These are phyloP conservation scores for Cheilinus undulatus DNA, from an alignment of 2,113 vertebrate species.

Conservation along the genomic window DNA sequence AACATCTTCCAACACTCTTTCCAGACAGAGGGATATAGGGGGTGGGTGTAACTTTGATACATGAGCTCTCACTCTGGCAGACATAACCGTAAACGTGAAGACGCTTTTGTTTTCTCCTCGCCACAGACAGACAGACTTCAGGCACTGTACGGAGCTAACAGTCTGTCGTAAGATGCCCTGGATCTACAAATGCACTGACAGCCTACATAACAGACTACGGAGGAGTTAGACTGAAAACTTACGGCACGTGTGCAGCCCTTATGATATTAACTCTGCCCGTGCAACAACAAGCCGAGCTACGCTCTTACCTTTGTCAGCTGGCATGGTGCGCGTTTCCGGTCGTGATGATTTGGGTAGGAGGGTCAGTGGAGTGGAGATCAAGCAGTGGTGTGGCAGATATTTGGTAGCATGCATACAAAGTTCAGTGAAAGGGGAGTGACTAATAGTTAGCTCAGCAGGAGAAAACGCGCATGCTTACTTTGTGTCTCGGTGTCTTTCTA, in stretches of 20 bases:
- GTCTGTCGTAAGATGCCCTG: too few relatives aligned
- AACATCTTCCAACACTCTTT: too few relatives aligned
- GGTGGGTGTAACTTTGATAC: too few relatives aligned
- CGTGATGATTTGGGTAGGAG: slow-evolving; percentile 2
- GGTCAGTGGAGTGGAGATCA: background rate
- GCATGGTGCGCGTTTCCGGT: slow-evolving; percentile 56
- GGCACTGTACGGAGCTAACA: too few relatives aligned
- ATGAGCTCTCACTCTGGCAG: too few relatives aligned
- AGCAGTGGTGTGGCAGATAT: background rate
- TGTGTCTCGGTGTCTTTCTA: too few relatives aligned
- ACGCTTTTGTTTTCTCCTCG: too few relatives aligned
- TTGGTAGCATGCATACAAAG: slow-evolving; percentile 1
- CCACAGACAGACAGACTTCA: too few relatives aligned
- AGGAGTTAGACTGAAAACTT: background rate
- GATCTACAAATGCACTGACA: background rate
- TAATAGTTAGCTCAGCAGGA: background rate
- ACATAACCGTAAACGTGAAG: too few relatives aligned
- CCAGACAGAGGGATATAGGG: too few relatives aligned
- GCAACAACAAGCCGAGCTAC: too few relatives aligned
- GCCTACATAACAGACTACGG: background rate
- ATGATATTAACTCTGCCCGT: background rate
- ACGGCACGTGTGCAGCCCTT: too few relatives aligned
- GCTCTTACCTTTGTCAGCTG: slow-evolving; percentile 68
- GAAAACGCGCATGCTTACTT: background rate
- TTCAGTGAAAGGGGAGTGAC: background rate